These are phyloP conservation scores for Thereva nobilitata DNA, from an alignment of 2,888 invertebrate species.

Conservation along the genomic window DNA sequence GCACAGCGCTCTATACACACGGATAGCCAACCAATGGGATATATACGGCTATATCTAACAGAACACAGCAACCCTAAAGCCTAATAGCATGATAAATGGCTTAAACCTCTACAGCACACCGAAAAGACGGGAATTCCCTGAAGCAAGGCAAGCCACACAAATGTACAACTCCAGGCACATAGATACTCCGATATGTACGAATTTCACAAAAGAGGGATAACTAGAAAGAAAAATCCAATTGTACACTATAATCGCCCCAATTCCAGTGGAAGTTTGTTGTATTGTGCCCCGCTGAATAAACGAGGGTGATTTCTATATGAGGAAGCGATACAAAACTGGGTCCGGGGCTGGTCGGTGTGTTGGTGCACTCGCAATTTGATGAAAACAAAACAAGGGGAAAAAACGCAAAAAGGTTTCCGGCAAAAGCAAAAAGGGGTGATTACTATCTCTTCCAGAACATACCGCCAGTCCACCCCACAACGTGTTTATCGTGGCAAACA, in stretches of 20 bases:
- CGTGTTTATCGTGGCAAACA: constrained; percentile 29
- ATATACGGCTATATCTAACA: constrained; percentile 11
- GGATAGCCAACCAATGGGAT: constrained; percentile 6
- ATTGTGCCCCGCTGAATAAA: not conserved
- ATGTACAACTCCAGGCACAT: constrained; percentile 3
- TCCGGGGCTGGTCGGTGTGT: constrained; percentile 9
- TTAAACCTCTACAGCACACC: constrained; percentile 14
- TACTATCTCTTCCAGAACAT: constrained; percentile 19
- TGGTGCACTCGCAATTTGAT: constrained; percentile 1
- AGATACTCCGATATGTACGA: not conserved
- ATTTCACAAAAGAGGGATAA: constrained; percentile 17
- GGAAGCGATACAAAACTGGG: not conserved
- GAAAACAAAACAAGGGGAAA: constrained; percentile 24
- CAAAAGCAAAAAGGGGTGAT: constrained; percentile 20
- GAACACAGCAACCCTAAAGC: constrained; percentile 31
- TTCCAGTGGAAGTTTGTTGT: constrained; percentile 3
- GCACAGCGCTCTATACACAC: constrained; percentile 18
- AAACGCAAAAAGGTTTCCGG: constrained; percentile 33
- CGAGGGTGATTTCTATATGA: no score
- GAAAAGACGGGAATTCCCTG: constrained; percentile 26
- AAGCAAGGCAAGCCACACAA: constrained; percentile 29
- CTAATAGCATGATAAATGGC: constrained; percentile 37
- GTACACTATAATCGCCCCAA: constrained; percentile 32
- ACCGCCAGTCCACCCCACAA: not conserved
- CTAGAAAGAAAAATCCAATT: constrained; percentile 34